Conservation (phyloP, 1,140 invertebrate genomes). For the Papilio dardanus region DNA sequence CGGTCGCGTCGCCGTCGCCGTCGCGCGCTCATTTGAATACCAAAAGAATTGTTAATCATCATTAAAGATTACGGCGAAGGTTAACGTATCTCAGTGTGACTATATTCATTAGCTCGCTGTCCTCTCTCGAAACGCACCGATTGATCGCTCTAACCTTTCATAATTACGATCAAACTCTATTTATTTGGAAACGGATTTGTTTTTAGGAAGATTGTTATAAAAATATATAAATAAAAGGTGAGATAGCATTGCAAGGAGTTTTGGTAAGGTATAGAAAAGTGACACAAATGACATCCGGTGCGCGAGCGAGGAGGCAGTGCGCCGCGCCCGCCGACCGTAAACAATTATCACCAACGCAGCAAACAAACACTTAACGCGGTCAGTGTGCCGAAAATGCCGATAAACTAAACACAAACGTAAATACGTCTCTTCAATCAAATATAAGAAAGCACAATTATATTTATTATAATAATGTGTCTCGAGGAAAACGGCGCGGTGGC, state of each 20-base stretch:
- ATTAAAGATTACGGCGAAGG: slow-evolving; percentile 13
- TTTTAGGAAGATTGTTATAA: no score
- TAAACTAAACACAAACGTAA: not conserved
- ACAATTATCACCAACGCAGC: not conserved
- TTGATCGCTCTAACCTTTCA: not conserved
- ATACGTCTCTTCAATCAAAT: no score
- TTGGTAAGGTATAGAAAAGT: no score
- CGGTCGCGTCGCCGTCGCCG: not conserved
- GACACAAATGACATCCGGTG: no score
- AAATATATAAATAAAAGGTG: no score
- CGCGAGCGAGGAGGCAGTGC: no score
- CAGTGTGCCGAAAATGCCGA: not conserved
- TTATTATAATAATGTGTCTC: not conserved
- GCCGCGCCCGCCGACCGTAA: not conserved
- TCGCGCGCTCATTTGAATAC: slow-evolving; percentile 9
- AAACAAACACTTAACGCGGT: not conserved
- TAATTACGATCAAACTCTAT: not conserved
- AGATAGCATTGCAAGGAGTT: no score
- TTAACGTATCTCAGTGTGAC: not conserved
- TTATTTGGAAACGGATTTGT: no score
- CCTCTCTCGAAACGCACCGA: not conserved
- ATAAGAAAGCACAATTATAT: not conserved
- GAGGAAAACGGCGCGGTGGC: not conserved
- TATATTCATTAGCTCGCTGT: not conserved
- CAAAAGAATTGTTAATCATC: slow-evolving; percentile 18